Evolutionary conservation across 2,113 vertebrate genomes (phyloP), one percentile per base, ranked within the genome.

Genomic region (Pterocles orientalis): DNA sequence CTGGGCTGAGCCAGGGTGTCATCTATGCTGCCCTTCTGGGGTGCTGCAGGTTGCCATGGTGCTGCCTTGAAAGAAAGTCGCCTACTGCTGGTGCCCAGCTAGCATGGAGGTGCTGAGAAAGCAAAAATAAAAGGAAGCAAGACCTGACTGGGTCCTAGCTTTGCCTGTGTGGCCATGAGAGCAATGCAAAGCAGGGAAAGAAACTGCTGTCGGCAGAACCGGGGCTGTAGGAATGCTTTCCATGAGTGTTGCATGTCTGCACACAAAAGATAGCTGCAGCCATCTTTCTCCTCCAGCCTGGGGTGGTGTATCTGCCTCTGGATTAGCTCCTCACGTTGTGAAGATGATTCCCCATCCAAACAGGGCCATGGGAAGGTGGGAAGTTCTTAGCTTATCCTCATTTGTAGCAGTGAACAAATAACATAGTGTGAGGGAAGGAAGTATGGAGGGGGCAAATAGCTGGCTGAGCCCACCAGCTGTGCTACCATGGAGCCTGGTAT

Each of bases 391-490:
- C 26, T 65, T 85, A 20, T 54, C 39, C 23, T 78, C 28, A 7
- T 64, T 92, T 14, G 3, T 5, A 72, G 31, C 6, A 3, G 36
- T 54, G 68, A 36, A 28, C 29, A 91, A 88, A 34, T 33, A 47
- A 14, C 0, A 0, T 54, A 3, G 3, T 1, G 1, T 18, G 68
- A 70, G 26, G 20, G 36, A 83, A 19, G 57, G 8, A 71, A 19
- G 3, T 34, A 2, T 5, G 12, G 69, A 82, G 31, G 28, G 20
- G 20, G 14, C 41, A 61, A 82, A 64, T 73, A 79, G 34, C 45
- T 91, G 75, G 2, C 34, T 58, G 72, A 88, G 56, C 43, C 50
- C 3, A 3, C 64, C 70, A 65, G 47, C 62, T 69, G 80, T 14
- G 29, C 18, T 73, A 5, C 73, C 80, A 25, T 2, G 1, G 26